phyloP scores from a whole-genome alignment of 2,797 vertebrate species.

The Enteromius mattozi region DNA sequence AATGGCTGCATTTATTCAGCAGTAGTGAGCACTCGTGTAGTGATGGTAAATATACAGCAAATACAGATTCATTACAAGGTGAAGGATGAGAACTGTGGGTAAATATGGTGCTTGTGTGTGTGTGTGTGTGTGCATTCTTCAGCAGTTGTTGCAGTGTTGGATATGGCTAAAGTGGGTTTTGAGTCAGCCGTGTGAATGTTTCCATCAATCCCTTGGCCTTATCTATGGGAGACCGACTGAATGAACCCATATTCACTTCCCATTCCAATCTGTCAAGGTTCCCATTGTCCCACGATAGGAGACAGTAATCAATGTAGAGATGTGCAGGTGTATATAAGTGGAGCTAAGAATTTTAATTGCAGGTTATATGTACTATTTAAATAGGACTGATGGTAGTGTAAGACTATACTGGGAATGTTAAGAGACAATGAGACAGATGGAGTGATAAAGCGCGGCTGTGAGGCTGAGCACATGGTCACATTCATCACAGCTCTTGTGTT shows the following conservation, averaged over 20 bases:
- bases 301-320: conserved; percentile 42
- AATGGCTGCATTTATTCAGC: not conserved
- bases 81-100: not conserved
- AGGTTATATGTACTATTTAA: conserved; percentile 32
- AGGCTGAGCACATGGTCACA: not conserved
- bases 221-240: conserved; percentile 21
- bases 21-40: not conserved
- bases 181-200: conserved; percentile 54
- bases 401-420: conserved; percentile 12
- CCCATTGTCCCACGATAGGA: conserved; percentile 23
- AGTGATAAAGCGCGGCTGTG: not conserved
- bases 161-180: conserved; percentile 46
- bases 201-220: conserved; percentile 59
- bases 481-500: not conserved
- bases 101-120: not conserved
- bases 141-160: conserved; percentile 60
- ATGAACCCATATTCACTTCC: conserved; percentile 39
- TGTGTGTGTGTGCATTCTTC: conserved; percentile 8
- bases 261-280: conserved; percentile 46
- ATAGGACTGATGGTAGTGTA: not conserved
- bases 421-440: conserved; percentile 11
- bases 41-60: not conserved
- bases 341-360: conserved; percentile 25
- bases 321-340: conserved; percentile 29
- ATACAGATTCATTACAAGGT: not conserved